phyloP scores from a whole-genome alignment of 2,797 vertebrate species.

The Peromyscus attwateri region DNA sequence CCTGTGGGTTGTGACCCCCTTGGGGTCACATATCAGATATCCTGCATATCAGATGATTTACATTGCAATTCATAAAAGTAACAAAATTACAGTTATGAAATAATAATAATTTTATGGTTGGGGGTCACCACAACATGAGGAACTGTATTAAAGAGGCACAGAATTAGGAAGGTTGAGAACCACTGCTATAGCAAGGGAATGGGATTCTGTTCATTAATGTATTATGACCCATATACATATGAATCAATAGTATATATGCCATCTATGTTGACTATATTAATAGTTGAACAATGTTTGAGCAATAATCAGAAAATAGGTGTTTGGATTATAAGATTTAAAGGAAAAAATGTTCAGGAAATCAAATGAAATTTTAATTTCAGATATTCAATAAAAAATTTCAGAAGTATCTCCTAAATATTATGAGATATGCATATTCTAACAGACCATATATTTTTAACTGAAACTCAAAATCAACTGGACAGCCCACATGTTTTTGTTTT shows the following conservation, averaged over 20 bases:
- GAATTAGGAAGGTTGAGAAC: neutral
- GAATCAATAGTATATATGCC: neutral
- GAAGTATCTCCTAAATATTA: neutral
- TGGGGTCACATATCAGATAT: neutral
- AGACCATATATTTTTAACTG: neutral
- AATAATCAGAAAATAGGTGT: neutral
- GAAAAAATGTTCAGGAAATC: neutral
- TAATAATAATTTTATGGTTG: neutral
- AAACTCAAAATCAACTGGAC: neutral
- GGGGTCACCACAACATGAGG: neutral
- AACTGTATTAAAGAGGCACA: neutral
- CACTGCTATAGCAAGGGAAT: neutral
- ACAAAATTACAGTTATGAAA: neutral
- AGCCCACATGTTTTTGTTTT: neutral
- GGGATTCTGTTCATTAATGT: neutral
- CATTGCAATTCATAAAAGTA: neutral
- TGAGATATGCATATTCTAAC: neutral
- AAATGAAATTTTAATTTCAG: constrained; percentile 1
- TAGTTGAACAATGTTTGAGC: neutral
- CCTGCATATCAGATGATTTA: neutral
- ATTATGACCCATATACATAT: neutral
- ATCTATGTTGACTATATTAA: neutral
- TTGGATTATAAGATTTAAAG: neutral
- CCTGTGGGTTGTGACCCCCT: neutral
- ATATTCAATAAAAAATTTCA: neutral